These are phyloP conservation scores for Plusia festucae DNA, from an alignment of 2,888 invertebrate genomes.

Conservation along the genomic window DNA sequence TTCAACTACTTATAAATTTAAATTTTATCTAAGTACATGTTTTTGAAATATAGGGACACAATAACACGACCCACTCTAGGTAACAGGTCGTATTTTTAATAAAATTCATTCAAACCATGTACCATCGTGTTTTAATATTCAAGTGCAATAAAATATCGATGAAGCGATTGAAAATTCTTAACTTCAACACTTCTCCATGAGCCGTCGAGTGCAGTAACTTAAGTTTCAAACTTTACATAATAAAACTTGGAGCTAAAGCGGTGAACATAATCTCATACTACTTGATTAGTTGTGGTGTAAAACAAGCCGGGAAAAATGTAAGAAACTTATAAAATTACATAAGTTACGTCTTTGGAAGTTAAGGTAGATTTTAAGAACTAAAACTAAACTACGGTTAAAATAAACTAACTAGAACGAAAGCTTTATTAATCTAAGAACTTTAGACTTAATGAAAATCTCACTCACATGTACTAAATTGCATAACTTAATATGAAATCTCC, in stretches of 20 bases:
- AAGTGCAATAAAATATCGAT: constrained; percentile 62
- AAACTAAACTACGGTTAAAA: constrained; percentile 8
- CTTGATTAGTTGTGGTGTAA: constrained; percentile 33
- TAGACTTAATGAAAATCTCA: constrained; percentile 23
- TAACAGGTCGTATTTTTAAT: constrained; percentile 10
- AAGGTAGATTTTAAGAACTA: constrained; percentile 15
- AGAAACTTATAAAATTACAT: constrained; percentile 15
- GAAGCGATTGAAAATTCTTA: constrained; percentile 64
- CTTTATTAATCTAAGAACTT: constrained; percentile 19
- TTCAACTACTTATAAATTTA: constrained; percentile 32
- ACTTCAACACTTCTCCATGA: constrained; percentile 58
- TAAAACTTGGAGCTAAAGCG: constrained; percentile 56
- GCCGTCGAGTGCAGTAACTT: constrained; percentile 49
- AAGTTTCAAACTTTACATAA: constrained; percentile 57
- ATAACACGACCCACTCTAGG: not conserved
- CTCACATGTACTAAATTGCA: not conserved
- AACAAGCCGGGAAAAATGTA: constrained; percentile 30
- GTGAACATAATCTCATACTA: constrained; percentile 38
- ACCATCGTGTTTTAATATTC: constrained; percentile 42
- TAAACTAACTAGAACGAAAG: not conserved
- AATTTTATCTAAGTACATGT: constrained; percentile 13
- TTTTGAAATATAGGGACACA: not conserved
- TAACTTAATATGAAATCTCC: too few species aligned
- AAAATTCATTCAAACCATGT: constrained; percentile 32
- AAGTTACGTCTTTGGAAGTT: constrained; percentile 11